Percentiles rank a stretch among this genome's conserved stretches.
Evolutionary conservation across 2,888 invertebrate genomes (phyloP).

Genomic region (Pseudoips prasinana): DNA sequence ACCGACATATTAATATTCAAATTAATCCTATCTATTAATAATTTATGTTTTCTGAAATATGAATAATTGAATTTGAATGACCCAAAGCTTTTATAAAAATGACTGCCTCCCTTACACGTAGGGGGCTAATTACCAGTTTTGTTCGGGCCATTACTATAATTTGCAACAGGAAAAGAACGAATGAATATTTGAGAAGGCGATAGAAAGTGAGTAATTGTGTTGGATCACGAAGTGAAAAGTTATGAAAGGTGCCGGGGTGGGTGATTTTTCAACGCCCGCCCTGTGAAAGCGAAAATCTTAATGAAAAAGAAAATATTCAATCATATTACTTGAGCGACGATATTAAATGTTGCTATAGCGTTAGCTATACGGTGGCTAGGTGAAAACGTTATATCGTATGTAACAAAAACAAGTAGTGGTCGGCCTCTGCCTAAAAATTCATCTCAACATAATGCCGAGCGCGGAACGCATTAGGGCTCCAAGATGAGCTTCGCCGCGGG

Average conservation of each 20-base stretch:
- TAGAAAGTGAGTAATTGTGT: slow-evolving; percentile 78
- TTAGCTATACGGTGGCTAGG: neutral
- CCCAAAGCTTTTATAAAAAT: slow-evolving; percentile 49
- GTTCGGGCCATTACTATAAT: slow-evolving; percentile 75
- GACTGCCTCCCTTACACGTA: slow-evolving; percentile 51
- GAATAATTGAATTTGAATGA: slow-evolving; percentile 20
- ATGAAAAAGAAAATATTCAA: slow-evolving; percentile 75
- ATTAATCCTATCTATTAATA: slow-evolving; percentile 49
- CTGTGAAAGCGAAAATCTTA: slow-evolving; percentile 68
- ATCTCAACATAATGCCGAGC: slow-evolving; percentile 69
- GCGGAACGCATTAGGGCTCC: slow-evolving; percentile 77
- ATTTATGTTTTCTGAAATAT: slow-evolving; percentile 35
- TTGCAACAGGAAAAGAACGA: slow-evolving; percentile 76
- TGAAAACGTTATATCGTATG: slow-evolving; percentile 11
- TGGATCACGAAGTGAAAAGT: slow-evolving; percentile 82
- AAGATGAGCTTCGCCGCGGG: slow-evolving; percentile 82
- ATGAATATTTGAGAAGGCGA: slow-evolving; percentile 81
- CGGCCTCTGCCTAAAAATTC: slow-evolving; percentile 67
- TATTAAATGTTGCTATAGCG: slow-evolving; percentile 29
- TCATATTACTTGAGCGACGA: slow-evolving; percentile 42
- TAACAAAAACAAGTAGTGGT: slow-evolving; percentile 41
- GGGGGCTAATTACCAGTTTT: slow-evolving; percentile 72
- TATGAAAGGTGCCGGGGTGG: slow-evolving; percentile 77
- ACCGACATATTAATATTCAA: slow-evolving; percentile 34
- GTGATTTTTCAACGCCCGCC: slow-evolving; percentile 71